A percentile compares a stretch with the other conserved stretches of the same genome.
These are phyloP conservation scores for Macrotis lagotis DNA, from an alignment of 2,113 vertebrate genomes.

Conservation along the genomic window DNA sequence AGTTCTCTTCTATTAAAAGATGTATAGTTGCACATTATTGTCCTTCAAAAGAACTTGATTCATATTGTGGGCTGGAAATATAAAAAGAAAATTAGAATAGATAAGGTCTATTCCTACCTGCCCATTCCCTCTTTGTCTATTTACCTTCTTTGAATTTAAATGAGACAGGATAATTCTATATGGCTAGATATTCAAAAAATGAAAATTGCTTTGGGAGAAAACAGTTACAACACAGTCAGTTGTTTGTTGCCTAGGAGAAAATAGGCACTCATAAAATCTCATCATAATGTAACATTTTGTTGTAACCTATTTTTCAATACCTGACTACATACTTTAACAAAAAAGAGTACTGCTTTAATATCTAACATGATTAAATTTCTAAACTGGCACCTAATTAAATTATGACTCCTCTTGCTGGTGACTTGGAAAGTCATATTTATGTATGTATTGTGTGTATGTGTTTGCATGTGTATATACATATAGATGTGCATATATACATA, in stretches of 20 bases:
- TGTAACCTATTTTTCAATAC: slow-evolving; percentile 57
- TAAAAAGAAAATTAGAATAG: slow-evolving; percentile 15
- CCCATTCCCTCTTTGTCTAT: background rate
- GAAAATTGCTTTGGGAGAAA: slow-evolving; percentile 50
- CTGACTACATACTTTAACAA: slow-evolving; percentile 46
- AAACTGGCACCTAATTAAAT: slow-evolving; percentile 68
- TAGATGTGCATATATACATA: no score
- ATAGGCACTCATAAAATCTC: slow-evolving; percentile 43
- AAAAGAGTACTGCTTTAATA: slow-evolving; percentile 61
- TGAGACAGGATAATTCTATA: slow-evolving; percentile 34
- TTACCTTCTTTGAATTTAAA: slow-evolving; percentile 2
- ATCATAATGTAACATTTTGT: slow-evolving; percentile 26
- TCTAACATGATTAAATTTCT: slow-evolving; percentile 66
- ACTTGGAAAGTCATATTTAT: slow-evolving; percentile 19
- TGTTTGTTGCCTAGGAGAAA: slow-evolving; percentile 2
- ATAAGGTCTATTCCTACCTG: background rate
- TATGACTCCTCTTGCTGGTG: slow-evolving; percentile 40
- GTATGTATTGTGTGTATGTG: no score
- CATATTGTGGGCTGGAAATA: background rate
- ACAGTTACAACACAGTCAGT: slow-evolving; percentile 22
- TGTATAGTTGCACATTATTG: slow-evolving; percentile 22
- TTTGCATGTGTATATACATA: no score
- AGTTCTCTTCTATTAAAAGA: slow-evolving; percentile 49
- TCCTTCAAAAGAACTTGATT: slow-evolving; percentile 30
- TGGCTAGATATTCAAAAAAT: slow-evolving; percentile 18